These are phyloP conservation scores for Microctenopoma lineatum DNA, from an alignment of 2,797 vertebrate species.

Conservation along the genomic window DNA sequence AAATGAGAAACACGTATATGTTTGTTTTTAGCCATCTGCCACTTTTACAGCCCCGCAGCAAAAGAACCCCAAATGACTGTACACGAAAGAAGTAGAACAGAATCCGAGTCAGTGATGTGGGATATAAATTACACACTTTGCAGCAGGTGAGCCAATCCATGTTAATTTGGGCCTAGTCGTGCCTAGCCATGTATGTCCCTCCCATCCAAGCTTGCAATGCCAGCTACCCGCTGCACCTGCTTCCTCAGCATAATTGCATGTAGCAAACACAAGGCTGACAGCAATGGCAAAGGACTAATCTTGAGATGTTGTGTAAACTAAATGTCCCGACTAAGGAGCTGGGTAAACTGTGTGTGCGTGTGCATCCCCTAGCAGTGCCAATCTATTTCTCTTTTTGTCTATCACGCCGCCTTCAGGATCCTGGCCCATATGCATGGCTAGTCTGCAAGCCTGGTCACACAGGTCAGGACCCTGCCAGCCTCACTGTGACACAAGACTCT, in stretches of 20 bases:
- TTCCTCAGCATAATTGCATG: slow-evolving; percentile 37
- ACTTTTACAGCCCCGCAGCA: slow-evolving; percentile 35
- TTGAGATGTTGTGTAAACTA: slow-evolving; percentile 17
- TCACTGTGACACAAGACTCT: slow-evolving; percentile 51
- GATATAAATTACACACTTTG: slow-evolving; percentile 68
- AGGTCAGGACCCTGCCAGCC: slow-evolving; percentile 81
- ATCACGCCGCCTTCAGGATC: slow-evolving; percentile 48
- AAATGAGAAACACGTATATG: slow-evolving; percentile 19
- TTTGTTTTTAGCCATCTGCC: slow-evolving; percentile 58
- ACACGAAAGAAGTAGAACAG: slow-evolving; percentile 65
- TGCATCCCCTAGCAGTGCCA: slow-evolving; percentile 62
- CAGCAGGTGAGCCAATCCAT: slow-evolving; percentile 55
- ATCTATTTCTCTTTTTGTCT: slow-evolving; percentile 59
- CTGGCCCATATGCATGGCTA: slow-evolving; percentile 76
- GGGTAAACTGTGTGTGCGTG: slow-evolving; percentile 62
- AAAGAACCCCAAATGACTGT: slow-evolving; percentile 49
- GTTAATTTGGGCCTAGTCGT: slow-evolving; percentile 66
- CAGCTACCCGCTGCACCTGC: slow-evolving; percentile 57
- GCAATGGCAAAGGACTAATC: slow-evolving; percentile 25
- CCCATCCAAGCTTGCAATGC: slow-evolving; percentile 46
- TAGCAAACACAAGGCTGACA: slow-evolving; percentile 28
- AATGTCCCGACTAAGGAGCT: slow-evolving; percentile 57
- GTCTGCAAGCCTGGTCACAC: slow-evolving; percentile 72
- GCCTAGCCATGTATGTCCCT: slow-evolving; percentile 66
- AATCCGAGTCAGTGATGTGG: slow-evolving; percentile 64